phyloP scores from a whole-genome alignment of 2,797 vertebrate species.

The Rhinichthys osculus region DNA sequence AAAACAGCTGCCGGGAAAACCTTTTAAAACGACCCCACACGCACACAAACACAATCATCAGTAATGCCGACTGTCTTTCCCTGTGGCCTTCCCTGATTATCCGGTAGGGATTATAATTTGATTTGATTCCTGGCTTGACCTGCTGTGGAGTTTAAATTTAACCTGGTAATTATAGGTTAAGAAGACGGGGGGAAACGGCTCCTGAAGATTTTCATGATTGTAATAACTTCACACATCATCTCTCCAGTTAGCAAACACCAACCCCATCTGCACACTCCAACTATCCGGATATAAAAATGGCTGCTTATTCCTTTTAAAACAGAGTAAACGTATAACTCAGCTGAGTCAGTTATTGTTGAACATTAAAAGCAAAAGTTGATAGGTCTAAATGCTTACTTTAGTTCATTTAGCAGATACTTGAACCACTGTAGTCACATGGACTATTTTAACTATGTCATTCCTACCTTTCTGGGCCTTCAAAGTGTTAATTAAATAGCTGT shows the following conservation, averaged over 20 bases:
- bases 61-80: background rate
- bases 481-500: too few species aligned
- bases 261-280: background rate
- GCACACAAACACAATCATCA: slow-evolving; percentile 15
- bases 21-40: slow-evolving; percentile 10
- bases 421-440: background rate
- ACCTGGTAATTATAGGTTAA: slow-evolving; percentile 4
- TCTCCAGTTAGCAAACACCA: background rate
- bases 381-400: background rate
- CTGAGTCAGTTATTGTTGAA: background rate
- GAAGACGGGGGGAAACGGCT: background rate
- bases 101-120: slow-evolving; percentile 10
- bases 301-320: background rate
- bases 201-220: slow-evolving; percentile 24
- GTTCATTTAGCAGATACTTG: background rate
- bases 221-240: slow-evolving; percentile 17
- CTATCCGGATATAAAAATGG: background rate
- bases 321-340: background rate
- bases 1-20: slow-evolving; percentile 55
- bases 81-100: slow-evolving; percentile 29
- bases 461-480: too few species aligned
- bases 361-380: background rate
- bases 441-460: too few species aligned
- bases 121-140: slow-evolving; percentile 35
- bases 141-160: slow-evolving; percentile 33